Percentiles rank a stretch among this genome's conserved stretches.
Conservation (phyloP, 2,888 invertebrate genomes). For the Ichneumon xanthorius region DNA sequence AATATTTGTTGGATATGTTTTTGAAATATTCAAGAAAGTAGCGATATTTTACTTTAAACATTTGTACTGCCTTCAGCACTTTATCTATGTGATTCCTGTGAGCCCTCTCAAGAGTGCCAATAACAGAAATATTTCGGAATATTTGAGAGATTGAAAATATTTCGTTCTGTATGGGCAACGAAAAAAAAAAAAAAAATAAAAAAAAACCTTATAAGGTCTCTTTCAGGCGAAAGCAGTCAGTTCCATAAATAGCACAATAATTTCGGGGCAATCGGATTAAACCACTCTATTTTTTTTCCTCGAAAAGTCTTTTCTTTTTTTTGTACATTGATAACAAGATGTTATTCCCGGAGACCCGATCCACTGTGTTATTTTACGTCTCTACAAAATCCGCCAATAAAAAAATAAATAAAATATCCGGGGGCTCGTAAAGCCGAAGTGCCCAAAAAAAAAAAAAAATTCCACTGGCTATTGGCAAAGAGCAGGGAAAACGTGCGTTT, state of each 20-base stretch:
- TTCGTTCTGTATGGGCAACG: too few species aligned
- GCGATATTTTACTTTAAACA: too few species aligned
- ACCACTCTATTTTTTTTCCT: background rate
- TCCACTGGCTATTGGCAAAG: slow-evolving; percentile 16
- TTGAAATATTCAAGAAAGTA: too few species aligned
- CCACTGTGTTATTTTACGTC: too few species aligned
- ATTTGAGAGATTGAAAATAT: too few species aligned
- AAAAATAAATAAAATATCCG: background rate
- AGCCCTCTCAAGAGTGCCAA: too few species aligned
- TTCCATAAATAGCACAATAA: background rate
- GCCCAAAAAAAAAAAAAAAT: slow-evolving; percentile 1
- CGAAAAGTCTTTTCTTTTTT: background rate
- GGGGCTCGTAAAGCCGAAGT: slow-evolving; percentile 30
- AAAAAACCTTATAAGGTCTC: background rate
- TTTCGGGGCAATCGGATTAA: background rate
- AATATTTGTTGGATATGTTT: too few species aligned
- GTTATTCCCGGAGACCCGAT: too few species aligned
- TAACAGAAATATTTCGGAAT: too few species aligned
- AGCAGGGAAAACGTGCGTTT: slow-evolving; percentile 40
- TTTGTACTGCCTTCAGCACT: too few species aligned
- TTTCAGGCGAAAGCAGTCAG: background rate
- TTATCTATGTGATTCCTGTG: too few species aligned
- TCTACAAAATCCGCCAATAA: background rate
- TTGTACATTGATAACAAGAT: background rate
- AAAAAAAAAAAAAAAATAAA: background rate